Conservation (phyloP, 23 tunicate species). For the Aplidium turbinatum region DNA sequence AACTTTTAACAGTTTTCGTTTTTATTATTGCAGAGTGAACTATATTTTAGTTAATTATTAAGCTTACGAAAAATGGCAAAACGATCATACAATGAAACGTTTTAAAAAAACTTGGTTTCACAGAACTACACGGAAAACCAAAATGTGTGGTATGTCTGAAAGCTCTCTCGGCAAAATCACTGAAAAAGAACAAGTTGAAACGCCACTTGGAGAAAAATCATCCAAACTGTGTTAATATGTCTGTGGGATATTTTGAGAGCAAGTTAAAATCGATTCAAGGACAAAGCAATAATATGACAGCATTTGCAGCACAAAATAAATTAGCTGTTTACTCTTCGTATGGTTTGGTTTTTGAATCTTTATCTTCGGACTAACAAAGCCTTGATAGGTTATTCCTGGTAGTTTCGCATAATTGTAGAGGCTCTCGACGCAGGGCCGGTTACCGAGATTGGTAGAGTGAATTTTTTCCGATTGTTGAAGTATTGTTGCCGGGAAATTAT, state of each 20-base stretch:
- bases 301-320: constrained; percentile 25
- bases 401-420: too few species aligned
- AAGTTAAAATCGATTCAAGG: constrained; percentile 46
- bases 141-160: constrained; percentile 35
- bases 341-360: too few species aligned
- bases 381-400: too few species aligned
- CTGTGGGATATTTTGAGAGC: constrained; percentile 40
- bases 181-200: constrained; percentile 40
- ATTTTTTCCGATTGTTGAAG: too few species aligned
- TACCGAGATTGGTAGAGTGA: too few species aligned
- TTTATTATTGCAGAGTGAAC: too few species aligned
- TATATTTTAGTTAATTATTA: too few species aligned
- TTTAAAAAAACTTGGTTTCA: constrained; percentile 27
- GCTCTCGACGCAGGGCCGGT: too few species aligned
- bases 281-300: too few species aligned
- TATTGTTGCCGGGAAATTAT: too few species aligned
- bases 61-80: constrained; percentile 21
- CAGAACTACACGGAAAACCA: constrained; percentile 38
- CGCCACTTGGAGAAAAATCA: constrained; percentile 41
- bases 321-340: constrained; percentile 37
- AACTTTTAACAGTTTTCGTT: too few species aligned
- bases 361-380: too few species aligned
- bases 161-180: constrained; percentile 28
- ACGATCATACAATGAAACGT: constrained; percentile 30
- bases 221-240: constrained; percentile 23